phyloP scores from a whole-genome alignment of 2,888 invertebrate genomes.

The Frankliniella intonsa region DNA sequence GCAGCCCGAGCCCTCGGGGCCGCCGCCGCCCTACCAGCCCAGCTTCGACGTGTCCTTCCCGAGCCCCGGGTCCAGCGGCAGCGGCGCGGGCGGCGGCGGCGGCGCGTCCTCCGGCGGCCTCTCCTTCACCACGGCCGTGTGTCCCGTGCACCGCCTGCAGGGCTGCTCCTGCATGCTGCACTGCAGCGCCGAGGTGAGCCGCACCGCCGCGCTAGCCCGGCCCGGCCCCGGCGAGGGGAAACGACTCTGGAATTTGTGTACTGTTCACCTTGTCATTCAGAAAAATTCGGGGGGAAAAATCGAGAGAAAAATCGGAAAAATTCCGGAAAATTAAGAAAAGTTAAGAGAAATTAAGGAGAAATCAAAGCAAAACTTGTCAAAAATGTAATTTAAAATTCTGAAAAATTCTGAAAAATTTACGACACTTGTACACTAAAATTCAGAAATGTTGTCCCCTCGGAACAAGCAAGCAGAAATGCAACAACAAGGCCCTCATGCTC shows the following conservation, averaged over 20 bases:
- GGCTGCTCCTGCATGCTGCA: conserved; percentile 60
- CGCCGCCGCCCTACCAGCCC: conserved; percentile 38
- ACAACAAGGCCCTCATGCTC: no score
- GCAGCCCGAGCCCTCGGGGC: conserved; percentile 41
- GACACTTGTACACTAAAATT: no score
- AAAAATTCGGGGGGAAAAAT: no score
- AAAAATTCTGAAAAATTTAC: no score
- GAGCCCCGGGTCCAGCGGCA: conserved; percentile 24
- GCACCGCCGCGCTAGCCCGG: neutral
- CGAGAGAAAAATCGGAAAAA: no score
- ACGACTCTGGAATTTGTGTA: no score
- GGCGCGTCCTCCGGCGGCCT: conserved; percentile 53
- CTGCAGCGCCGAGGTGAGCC: conserved; percentile 44
- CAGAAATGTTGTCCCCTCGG: no score
- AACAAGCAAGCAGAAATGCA: no score
- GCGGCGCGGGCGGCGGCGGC: conserved; percentile 45
- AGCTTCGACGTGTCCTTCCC: conserved; percentile 32
- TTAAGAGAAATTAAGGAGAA: no score
- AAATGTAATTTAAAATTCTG: neutral
- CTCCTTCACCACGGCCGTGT: conserved; percentile 52
- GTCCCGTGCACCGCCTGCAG: conserved; percentile 71
- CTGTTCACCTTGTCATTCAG: no score
- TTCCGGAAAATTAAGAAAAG: no score
- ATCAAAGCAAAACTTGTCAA: neutral
- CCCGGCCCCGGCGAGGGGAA: no score